phyloP scores from a whole-genome alignment of 2,888 invertebrate species.

The Nemurella pictetii region DNA sequence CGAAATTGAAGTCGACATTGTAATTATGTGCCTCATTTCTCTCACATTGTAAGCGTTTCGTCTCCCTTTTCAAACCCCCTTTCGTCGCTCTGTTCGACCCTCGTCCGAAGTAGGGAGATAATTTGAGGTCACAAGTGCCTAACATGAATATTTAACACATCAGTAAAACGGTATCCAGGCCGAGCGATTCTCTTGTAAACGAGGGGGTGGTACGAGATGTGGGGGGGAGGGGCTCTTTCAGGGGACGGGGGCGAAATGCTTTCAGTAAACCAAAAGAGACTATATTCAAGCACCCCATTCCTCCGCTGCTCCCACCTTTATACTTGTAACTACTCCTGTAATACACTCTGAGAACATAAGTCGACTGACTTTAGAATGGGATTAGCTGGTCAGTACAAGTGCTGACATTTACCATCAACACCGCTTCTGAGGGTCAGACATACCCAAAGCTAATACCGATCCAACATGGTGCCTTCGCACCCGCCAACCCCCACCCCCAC shows the following conservation, averaged over 20 bases:
- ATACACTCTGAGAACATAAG: constrained; percentile 37
- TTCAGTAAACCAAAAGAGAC: constrained; percentile 38
- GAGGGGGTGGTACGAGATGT: constrained; percentile 28
- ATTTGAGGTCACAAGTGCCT: constrained; percentile 42
- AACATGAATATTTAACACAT: constrained; percentile 42
- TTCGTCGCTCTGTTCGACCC: constrained; percentile 36
- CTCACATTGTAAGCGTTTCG: constrained; percentile 34
- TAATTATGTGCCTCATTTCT: constrained; percentile 43
- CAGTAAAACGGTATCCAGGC: constrained; percentile 38
- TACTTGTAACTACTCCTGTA: constrained; percentile 37
- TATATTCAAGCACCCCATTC: constrained; percentile 25
- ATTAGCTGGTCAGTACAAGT: constrained; percentile 26
- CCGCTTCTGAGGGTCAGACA: constrained; percentile 24
- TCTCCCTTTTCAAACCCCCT: constrained; percentile 33
- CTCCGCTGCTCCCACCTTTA: constrained; percentile 22
- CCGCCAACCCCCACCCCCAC: not conserved
- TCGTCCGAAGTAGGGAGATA: constrained; percentile 39
- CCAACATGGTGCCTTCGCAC: not conserved
- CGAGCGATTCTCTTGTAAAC: constrained; percentile 33
- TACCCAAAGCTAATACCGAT: constrained; percentile 26
- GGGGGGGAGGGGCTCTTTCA: not conserved
- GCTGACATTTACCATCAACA: constrained; percentile 30
- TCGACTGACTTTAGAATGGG: constrained; percentile 31
- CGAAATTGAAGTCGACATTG: constrained; percentile 41
- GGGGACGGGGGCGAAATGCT: constrained; percentile 33